Conservation (phyloP, 2,888 invertebrate species). For the Dryocosmus kuriphilus region DNA sequence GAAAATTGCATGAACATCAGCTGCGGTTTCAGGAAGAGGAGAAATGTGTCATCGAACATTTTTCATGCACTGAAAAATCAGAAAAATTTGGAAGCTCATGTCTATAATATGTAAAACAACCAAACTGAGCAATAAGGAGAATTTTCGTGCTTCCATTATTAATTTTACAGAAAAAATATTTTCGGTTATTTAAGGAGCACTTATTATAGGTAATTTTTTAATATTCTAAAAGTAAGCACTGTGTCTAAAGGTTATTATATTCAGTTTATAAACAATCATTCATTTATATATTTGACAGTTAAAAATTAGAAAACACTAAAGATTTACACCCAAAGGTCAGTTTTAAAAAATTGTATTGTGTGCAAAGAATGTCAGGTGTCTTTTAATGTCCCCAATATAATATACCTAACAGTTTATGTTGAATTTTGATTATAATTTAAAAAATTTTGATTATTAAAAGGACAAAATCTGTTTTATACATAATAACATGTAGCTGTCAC, state of each 20-base stretch:
- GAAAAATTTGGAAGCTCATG: background rate
- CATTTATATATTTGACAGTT: too few species aligned
- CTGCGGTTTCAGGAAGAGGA: background rate
- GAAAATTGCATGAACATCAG: constrained; percentile 28
- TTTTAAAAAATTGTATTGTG: too few species aligned
- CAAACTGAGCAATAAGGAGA: constrained; percentile 3
- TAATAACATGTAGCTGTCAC: too few species aligned
- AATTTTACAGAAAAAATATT: background rate
- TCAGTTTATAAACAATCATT: too few species aligned
- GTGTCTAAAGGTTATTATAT: background rate
- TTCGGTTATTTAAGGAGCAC: background rate
- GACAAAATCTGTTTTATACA: too few species aligned
- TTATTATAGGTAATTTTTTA: background rate
- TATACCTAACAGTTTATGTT: too few species aligned
- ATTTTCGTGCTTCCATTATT: background rate
- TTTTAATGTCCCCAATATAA: too few species aligned
- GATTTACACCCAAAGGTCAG: too few species aligned
- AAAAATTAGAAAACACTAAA: too few species aligned
- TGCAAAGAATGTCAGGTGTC: too few species aligned
- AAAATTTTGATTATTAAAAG: too few species aligned
- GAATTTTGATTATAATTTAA: too few species aligned
- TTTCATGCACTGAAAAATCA: background rate
- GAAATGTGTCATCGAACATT: background rate
- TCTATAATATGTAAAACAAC: constrained; percentile 5
- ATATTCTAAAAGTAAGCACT: background rate